A percentile compares a stretch with the other conserved stretches of the same genome.
Evolutionary conservation across 1,140 invertebrate species (phyloP).

Genomic region (Brevipalpus yothersi): DNA sequence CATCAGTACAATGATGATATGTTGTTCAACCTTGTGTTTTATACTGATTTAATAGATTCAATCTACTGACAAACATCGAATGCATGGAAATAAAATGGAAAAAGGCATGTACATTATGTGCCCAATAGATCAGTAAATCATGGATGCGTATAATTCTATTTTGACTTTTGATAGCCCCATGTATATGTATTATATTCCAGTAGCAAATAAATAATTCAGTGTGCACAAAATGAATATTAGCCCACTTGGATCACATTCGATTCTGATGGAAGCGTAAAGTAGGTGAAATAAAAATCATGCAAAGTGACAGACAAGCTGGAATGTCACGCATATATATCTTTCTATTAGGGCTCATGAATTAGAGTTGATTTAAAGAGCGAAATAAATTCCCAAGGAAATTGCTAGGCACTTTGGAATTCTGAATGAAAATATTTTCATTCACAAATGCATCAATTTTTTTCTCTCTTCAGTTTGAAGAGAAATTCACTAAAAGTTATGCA

Average conservation of each 20-base stretch:
- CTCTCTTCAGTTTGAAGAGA: too few relatives aligned
- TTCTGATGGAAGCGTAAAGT: background rate
- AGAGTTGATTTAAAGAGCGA: background rate
- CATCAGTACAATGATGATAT: too few relatives aligned
- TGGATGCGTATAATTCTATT: too few relatives aligned
- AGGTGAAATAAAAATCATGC: background rate
- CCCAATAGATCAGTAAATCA: too few relatives aligned
- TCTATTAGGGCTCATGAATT: background rate
- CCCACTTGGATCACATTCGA: background rate
- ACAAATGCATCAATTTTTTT: too few relatives aligned
- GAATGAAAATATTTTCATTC: too few relatives aligned
- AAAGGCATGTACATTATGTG: too few relatives aligned
- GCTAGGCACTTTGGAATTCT: background rate
- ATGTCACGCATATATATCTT: background rate
- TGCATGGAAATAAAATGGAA: too few relatives aligned
- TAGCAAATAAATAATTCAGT: background rate
- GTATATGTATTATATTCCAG: background rate
- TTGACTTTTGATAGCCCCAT: background rate
- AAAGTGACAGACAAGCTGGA: background rate
- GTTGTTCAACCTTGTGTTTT: too few relatives aligned
- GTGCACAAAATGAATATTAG: background rate
- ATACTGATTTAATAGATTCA: too few relatives aligned
- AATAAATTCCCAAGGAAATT: background rate
- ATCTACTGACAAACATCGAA: too few relatives aligned
- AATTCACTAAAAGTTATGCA: too few relatives aligned